Conservation (phyloP, 1,140 invertebrate genomes). For the Varroa destructor region DNA sequence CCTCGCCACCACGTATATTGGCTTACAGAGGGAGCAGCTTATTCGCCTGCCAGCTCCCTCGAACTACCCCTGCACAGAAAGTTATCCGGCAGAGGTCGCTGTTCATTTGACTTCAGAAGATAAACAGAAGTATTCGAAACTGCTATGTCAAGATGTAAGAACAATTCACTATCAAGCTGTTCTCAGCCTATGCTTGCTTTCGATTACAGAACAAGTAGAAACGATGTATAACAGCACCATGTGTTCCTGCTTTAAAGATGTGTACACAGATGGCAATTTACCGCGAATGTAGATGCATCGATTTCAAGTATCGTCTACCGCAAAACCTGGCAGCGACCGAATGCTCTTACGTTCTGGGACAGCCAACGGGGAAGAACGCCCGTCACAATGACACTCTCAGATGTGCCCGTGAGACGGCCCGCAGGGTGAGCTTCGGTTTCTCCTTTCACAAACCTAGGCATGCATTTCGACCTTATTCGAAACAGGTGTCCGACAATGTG, state of each 20-base stretch:
- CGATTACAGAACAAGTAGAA: neutral
- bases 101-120: neutral
- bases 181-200: neutral
- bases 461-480: too few relatives aligned
- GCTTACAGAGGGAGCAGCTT: neutral
- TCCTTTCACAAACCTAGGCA: too few relatives aligned
- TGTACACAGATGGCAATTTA: conserved; percentile 12
- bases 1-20: neutral
- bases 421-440: too few relatives aligned
- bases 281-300: conserved; percentile 5
- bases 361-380: neutral
- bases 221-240: too few relatives aligned
- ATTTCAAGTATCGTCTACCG: conserved; percentile 4
- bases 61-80: neutral
- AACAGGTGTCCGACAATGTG: too few relatives aligned
- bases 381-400: neutral
- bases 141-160: neutral
- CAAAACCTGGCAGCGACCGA: neutral
- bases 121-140: neutral
- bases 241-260: neutral
- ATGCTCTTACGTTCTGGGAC: conserved; percentile 16
- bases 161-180: neutral
- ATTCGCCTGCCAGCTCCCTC: neutral
- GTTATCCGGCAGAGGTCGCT: neutral
- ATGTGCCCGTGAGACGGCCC: neutral